Percentiles rank a stretch among this genome's conserved stretches.
phyloP scores from a whole-genome alignment of 2,797 vertebrate genomes.

The Nyctibius grandis region DNA sequence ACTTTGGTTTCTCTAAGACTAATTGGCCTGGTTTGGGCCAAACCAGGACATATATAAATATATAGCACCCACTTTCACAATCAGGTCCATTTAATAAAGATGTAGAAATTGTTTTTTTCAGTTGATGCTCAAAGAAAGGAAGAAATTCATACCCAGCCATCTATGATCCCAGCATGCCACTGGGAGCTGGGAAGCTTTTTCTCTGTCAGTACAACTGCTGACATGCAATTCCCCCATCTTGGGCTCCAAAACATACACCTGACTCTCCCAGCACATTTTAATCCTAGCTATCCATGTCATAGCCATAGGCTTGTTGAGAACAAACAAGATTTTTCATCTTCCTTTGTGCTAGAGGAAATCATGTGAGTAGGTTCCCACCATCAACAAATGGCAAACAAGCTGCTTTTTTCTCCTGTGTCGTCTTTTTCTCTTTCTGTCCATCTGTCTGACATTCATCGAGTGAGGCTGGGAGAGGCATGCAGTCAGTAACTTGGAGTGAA shows the following conservation, averaged over 20 bases:
- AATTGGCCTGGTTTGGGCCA: too few relatives aligned
- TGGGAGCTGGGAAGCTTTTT: not conserved
- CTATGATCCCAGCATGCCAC: fast-evolving
- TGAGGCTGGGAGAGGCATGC: fast-evolving
- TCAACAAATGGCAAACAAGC: not conserved
- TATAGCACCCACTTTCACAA: not conserved
- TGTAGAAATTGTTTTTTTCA: not conserved
- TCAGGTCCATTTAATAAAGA: not conserved
- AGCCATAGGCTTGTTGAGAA: not conserved
- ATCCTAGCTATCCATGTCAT: not conserved
- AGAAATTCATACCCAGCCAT: not conserved
- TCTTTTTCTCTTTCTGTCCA: not conserved
- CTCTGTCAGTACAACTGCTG: not conserved
- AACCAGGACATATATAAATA: too few relatives aligned
- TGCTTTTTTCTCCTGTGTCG: not conserved
- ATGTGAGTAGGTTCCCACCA: not conserved
- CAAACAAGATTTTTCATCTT: not conserved
- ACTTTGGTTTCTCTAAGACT: too few relatives aligned
- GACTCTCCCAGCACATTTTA: not conserved
- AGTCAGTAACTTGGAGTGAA: not conserved
- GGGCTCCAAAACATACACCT: not conserved
- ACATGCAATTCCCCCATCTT: not conserved
- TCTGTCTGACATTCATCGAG: not conserved
- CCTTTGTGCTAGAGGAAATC: not conserved
- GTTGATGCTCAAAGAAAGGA: not conserved